Percentiles rank a stretch among this genome's conserved stretches.
phyloP scores from a whole-genome alignment of 2,113 vertebrate genomes.

The Telmatochromis sp. region DNA sequence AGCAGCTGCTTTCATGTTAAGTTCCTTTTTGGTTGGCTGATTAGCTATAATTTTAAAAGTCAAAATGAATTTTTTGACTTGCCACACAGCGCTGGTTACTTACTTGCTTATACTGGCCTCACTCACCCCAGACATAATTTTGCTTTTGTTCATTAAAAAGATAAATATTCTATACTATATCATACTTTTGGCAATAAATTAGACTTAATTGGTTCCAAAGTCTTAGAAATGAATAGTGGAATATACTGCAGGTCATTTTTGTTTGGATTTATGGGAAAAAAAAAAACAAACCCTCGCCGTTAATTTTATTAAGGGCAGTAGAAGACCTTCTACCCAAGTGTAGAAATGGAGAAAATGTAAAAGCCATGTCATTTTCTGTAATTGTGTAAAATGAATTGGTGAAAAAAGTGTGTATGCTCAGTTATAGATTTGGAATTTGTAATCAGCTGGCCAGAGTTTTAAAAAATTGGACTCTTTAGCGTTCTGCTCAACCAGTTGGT shows the following conservation, averaged over 20 bases:
- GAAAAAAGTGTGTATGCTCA: background rate
- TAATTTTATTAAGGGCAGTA: background rate
- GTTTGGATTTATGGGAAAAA: background rate
- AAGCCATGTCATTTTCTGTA: background rate
- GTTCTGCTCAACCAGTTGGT: too few species aligned
- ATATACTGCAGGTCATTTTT: background rate
- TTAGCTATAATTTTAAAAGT: background rate
- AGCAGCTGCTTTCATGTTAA: background rate
- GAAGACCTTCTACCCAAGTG: background rate
- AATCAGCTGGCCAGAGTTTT: background rate
- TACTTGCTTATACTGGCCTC: background rate
- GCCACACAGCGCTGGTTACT: background rate
- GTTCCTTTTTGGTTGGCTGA: background rate
- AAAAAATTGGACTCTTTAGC: background rate
- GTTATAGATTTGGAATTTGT: background rate
- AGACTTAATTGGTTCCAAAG: background rate
- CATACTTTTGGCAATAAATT: background rate
- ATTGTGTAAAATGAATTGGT: background rate
- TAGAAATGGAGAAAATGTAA: background rate
- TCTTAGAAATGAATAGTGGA: background rate
- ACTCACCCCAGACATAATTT: background rate
- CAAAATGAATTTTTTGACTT: background rate
- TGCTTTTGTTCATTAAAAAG: background rate
- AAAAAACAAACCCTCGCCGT: rapidly evolving
- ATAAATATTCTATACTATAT: background rate